Base-by-base conservation (phyloP, 53 echinoderm and acorn worm genomes). In the Luidia sarsii region DNA sequence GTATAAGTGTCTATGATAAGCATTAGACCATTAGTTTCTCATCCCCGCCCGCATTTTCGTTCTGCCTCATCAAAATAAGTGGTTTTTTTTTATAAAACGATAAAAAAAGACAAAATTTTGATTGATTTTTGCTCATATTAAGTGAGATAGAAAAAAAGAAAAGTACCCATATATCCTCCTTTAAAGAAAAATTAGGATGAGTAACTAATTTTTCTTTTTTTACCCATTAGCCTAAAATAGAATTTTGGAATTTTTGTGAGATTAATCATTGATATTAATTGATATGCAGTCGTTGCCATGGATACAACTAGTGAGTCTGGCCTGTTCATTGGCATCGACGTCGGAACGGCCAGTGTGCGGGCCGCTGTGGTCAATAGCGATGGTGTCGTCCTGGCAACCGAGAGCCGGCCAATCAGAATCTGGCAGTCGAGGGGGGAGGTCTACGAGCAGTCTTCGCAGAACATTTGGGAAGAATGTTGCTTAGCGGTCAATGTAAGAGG, bases 391-490 rank as follows among this genome's bases (percentile, higher is more conserved):
- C 21, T 83, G 30, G 32, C 34, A 35, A 80, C 60, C 15, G 29
- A 2, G 16, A 66, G 57, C 53, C 80, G 49, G 2, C 79, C 83
- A 4, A 93, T 96, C 62, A 32, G 48, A 18, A 90, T 90, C 34
- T 96, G 90, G 93, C 87, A 93, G 33, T 90, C 92, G 3, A 48
- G 63, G 21, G 59, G 82, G 25, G 93, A 63, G 3, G 83, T 80
- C 79, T 96, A 90, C 62, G 96, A 96, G 60, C 96, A 96, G 38
- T 96, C 96, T 4, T 88, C 90, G 6, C 81, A 86, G 21, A 83
- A 93, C 68, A 93, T 96, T 18, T 96, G 96, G 96, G 70, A 57
- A 50, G 80, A 86, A 36, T 92, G 92, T 49, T 88, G 88, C 50
- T 65, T 62, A 28, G 81, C 74, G 45, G 83, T 96, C 10, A 96